A percentile compares a stretch with the other conserved stretches of the same genome.
phyloP scores from a whole-genome alignment of 2,888 invertebrate genomes.

The Tenthredo scrophulariae region DNA sequence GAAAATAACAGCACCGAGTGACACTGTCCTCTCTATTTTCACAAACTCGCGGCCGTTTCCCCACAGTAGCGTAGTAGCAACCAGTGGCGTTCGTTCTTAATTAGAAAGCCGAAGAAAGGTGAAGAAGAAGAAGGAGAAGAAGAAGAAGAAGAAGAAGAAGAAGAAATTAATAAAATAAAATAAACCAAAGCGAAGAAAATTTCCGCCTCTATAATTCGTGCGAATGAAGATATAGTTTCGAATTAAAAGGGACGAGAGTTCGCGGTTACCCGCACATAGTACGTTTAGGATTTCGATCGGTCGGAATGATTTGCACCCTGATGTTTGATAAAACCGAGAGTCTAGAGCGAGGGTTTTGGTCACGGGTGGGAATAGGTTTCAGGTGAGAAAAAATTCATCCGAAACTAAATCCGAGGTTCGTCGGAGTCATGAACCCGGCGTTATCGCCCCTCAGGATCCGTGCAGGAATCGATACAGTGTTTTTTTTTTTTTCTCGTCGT shows the following conservation, averaged over 20 bases:
- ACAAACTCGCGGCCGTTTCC: not conserved
- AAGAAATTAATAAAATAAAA: not conserved
- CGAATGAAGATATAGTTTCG: too few relatives aligned
- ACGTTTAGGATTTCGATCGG: not conserved
- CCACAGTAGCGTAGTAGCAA: not conserved
- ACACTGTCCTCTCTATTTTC: slow-evolving; percentile 4
- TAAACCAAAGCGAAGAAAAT: too few relatives aligned
- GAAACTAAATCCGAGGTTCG: slow-evolving; percentile 66
- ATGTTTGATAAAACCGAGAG: not conserved
- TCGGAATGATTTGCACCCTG: not conserved
- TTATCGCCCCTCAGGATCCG: slow-evolving; percentile 9
- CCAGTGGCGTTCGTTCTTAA: not conserved
- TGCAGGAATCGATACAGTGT: not conserved
- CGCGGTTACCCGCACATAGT: too few relatives aligned
- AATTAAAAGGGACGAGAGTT: too few relatives aligned
- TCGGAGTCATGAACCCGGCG: slow-evolving; percentile 64
- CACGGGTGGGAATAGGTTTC: not conserved
- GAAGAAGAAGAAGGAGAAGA: not conserved
- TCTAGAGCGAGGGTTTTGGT: not conserved
- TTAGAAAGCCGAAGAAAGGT: not conserved
- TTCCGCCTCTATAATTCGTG: too few relatives aligned
- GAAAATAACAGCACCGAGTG: slow-evolving; percentile 6
- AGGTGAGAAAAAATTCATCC: slow-evolving; percentile 69
- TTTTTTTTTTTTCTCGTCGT: not conserved
- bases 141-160: not conserved